phyloP scores from a whole-genome alignment of 2,113 vertebrate genomes.

The Echinops telfairi region DNA sequence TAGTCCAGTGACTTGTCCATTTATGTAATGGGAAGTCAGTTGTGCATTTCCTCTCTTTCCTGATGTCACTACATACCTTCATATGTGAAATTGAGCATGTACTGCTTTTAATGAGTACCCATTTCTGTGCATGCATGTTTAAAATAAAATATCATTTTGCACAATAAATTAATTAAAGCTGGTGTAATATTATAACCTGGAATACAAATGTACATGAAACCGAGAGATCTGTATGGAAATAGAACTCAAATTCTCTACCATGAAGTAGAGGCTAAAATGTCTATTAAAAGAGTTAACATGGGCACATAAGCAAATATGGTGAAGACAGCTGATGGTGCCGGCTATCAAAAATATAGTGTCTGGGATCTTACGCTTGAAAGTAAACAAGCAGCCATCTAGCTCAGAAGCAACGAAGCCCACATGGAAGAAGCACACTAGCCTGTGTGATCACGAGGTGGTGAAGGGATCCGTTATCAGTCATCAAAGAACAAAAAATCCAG shows the following conservation, averaged over 20 bases:
- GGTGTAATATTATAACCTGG: constrained; percentile 12
- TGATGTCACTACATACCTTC: neutral
- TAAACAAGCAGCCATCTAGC: too few relatives aligned
- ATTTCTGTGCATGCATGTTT: neutral
- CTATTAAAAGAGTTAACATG: neutral
- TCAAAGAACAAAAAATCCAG: too few relatives aligned
- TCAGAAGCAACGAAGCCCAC: too few relatives aligned
- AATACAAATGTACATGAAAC: neutral
- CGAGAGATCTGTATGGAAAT: constrained; percentile 17
- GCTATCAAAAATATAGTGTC: too few relatives aligned
- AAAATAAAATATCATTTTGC: constrained; percentile 16
- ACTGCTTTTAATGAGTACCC: neutral
- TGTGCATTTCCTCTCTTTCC: neutral
- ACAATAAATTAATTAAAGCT: constrained; percentile 23
- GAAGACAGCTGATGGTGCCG: too few relatives aligned
- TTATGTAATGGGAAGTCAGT: too few relatives aligned
- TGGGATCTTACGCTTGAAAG: too few relatives aligned
- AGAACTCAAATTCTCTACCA: neutral
- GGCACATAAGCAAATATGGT: too few relatives aligned
- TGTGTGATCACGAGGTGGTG: too few relatives aligned
- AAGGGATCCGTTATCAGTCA: too few relatives aligned
- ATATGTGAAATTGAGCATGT: constrained; percentile 13
- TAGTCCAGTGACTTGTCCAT: too few relatives aligned
- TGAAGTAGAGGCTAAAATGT: constrained; percentile 26
- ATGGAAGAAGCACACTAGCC: too few relatives aligned